Evolutionary conservation across 2,797 vertebrate genomes (phyloP).

Genomic region (Zalophus californianus): DNA sequence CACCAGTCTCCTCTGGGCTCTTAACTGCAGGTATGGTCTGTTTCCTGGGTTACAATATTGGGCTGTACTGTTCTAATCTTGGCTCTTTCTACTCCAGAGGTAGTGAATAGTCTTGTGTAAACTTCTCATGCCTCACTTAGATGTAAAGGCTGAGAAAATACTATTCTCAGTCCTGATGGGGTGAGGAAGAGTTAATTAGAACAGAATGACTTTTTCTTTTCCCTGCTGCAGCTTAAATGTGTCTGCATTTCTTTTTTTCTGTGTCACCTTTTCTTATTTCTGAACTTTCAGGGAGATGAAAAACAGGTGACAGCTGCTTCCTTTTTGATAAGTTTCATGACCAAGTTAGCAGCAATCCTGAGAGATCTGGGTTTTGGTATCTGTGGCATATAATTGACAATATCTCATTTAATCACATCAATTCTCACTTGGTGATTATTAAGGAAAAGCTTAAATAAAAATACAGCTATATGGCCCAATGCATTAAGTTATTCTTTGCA

Average conservation of each 20-base stretch:
- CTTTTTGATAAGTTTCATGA: conserved; percentile 29
- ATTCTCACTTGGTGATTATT: neutral
- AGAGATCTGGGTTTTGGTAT: conserved; percentile 1
- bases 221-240: neutral
- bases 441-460: neutral
- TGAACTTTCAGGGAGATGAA: conserved; percentile 7
- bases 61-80: conserved; percentile 13
- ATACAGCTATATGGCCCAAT: neutral
- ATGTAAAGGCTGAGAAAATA: conserved; percentile 42
- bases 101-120: conserved; percentile 11
- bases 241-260: conserved; percentile 31
- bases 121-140: neutral
- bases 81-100: conserved; percentile 10
- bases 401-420: neutral
- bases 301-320: neutral
- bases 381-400: neutral
- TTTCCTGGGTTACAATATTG: conserved; percentile 27
- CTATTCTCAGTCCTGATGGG: neutral
- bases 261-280: conserved; percentile 10
- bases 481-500: neutral
- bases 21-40: neutral
- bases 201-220: neutral
- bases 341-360: neutral
- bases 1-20: neutral
- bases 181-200: conserved; percentile 54